Base-by-base conservation (phyloP, 2,797 vertebrate genomes). In the Mionectes olivaceus region DNA sequence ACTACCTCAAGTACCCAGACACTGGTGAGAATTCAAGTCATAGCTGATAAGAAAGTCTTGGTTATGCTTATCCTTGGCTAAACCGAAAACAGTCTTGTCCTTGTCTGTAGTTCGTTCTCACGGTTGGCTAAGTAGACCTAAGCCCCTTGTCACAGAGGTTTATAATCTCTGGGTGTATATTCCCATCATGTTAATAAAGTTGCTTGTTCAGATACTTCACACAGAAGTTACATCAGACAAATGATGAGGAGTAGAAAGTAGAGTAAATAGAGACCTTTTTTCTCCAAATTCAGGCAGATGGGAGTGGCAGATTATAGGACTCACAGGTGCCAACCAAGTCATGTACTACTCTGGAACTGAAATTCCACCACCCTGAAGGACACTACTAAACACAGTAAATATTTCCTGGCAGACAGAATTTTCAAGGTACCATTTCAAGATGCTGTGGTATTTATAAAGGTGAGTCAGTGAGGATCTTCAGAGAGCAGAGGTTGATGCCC, bases 181-280 rank as follows among this genome's bases (percentile, higher is more conserved):
- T 33, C 53, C 59, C 1, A 0, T 10, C 1, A 1, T 0, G 0
- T 71, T 53, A 64, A 70, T 32, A 23, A 5, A n/a, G 27, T 16
- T 50, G 18, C n/a, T 93, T 57, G 21, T 52, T 79, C 44, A 55
- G 59, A 22, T 63, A 39, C 22, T 46, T 87, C 21, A 32, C 2
- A 4, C 25, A 44, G 73, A 85, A 64, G 33, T 87, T 67, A 35
- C n/a, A n/a, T 73, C 47, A 70, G 70, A 43, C 23, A 19, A 43
- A 39, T 21, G 46, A 52, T 24, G 43, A 81, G 59, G 76, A 86
- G 41, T 19, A 81, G 65, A 74, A 91, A 75, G 57, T 3, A 71
- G 71, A 85, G 61, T 43, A 80, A 92, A 68, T 2, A 41, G 9
- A 89, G 22, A 64, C 5, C 2, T 77, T 60, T 79, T 24, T 85